Conservation (phyloP, 92 coral and sea anemone genomes). For the Epizoanthus fatuus region DNA sequence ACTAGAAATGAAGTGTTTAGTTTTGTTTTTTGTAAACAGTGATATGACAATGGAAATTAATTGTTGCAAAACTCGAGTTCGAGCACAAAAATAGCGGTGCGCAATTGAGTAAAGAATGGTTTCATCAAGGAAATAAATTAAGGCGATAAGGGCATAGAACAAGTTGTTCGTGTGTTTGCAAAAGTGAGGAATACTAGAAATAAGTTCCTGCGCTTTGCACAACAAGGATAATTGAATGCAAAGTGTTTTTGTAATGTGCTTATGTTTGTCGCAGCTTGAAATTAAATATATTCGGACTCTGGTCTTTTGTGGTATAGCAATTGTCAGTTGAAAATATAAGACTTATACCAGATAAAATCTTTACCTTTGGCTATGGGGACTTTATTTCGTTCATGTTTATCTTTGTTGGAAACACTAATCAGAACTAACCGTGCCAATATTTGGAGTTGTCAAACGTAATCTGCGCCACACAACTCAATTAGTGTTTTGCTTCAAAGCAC, state of each 20-base stretch:
- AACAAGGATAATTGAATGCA: background rate
- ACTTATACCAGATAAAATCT: background rate
- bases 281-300: background rate
- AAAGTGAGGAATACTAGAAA: background rate
- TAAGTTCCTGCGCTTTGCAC: background rate
- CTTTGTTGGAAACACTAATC: background rate
- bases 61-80: background rate
- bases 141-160: background rate
- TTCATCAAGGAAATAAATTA: background rate
- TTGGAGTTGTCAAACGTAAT: background rate
- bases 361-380: background rate
- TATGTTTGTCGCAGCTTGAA: background rate
- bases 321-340: slow-evolving; percentile 10
- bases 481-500: no score
- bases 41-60: background rate
- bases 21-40: background rate
- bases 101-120: background rate
- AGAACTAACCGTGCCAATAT: background rate
- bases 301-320: background rate
- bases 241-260: background rate
- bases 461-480: background rate
- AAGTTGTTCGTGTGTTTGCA: background rate
- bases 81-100: background rate
- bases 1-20: background rate
- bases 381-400: background rate